A percentile compares a stretch with the other conserved stretches of the same genome.
Evolutionary conservation across 2,797 vertebrate genomes (phyloP).

Genomic region (Lepilemur septentrionalis): DNA sequence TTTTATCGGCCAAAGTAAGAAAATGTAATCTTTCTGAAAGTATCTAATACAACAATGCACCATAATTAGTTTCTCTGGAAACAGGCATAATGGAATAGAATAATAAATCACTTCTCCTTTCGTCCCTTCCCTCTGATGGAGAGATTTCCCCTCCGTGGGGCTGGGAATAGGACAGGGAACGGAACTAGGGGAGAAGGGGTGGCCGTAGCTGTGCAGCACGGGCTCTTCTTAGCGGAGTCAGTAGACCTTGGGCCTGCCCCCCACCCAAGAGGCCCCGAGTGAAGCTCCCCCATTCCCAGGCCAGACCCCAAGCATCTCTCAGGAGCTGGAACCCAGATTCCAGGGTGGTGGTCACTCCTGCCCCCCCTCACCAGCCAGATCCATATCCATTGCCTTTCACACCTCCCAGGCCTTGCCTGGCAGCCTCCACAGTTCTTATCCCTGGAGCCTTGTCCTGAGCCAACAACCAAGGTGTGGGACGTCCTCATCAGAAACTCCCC

Average conservation of each 20-base stretch:
- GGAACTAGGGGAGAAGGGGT: conserved; percentile 37
- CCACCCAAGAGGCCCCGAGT: neutral
- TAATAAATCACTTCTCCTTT: conserved; percentile 88
- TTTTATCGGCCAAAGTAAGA: conserved; percentile 89
- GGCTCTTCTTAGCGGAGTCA: neutral
- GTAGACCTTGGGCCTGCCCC: neutral
- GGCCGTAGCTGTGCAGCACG: no score
- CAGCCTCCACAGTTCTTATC: neutral
- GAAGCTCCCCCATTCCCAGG: neutral
- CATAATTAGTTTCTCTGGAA: conserved; percentile 90
- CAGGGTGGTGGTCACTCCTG: neutral
- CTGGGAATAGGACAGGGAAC: conserved; percentile 72
- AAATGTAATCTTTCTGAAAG: conserved; percentile 90
- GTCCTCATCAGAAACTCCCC: conserved; percentile 22
- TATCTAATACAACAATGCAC: conserved; percentile 89
- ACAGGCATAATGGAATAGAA: conserved; percentile 87
- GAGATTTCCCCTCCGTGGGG: conserved; percentile 81
- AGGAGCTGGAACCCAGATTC: neutral
- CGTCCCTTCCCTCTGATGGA: conserved; percentile 84
- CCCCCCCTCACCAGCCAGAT: neutral
- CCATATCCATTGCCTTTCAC: neutral
- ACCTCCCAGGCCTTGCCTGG: neutral
- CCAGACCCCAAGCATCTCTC: neutral
- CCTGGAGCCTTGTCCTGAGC: neutral
- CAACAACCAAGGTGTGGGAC: neutral